Evolutionary conservation across 2,113 vertebrate genomes (phyloP), one percentile per base, ranked within the genome.

Genomic region (Prinia subflava): DNA sequence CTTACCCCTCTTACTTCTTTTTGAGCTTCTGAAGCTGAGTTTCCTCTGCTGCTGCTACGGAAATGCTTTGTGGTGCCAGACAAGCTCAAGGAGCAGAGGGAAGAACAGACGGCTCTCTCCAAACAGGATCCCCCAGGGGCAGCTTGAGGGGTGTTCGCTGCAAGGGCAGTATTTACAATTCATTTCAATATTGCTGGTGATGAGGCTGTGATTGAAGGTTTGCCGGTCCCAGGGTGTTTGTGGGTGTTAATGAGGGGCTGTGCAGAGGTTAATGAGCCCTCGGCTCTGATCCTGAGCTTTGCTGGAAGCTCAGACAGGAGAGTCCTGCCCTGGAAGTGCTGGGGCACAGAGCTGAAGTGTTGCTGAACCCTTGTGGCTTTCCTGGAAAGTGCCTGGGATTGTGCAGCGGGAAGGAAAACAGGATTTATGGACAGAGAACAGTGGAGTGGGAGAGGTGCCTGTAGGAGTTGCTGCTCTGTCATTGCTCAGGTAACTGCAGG

Each of bases 61-160:
- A 49, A 55, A 16, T 37, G 71, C 47, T 55, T 31, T 55, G 47
- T 69, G 63, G 6, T 42, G 63, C 56, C 71, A 69, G 19, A 31
- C 1, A 2, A 53, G 28, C 76, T 17, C 15, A 14, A 35, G 74
- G 50, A 78, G 23, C 47, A 19, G 71, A 42, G 39, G n/a, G 73
- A 70, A 35, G 44, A 59, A 8, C 18, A 85, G 37, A 13, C 5
- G 1, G 21, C 35, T 71, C 0, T 1, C 17, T 81, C 39, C 42
- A 11, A 5, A 9, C 0, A 3, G 27, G 22, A 39, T 69, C 8
- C 67, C 30, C 31, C 2, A 3, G 11, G 13, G 76, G 21, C 35
- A 19, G 1, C 31, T 59, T 24, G 17, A 3, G 0, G 14, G 19
- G 5, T 24, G 47, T 3, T 57, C 5, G 1, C 52, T 46, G 68